Conservation (phyloP, 2,888 invertebrate species). For the Podabrus alpinus region DNA sequence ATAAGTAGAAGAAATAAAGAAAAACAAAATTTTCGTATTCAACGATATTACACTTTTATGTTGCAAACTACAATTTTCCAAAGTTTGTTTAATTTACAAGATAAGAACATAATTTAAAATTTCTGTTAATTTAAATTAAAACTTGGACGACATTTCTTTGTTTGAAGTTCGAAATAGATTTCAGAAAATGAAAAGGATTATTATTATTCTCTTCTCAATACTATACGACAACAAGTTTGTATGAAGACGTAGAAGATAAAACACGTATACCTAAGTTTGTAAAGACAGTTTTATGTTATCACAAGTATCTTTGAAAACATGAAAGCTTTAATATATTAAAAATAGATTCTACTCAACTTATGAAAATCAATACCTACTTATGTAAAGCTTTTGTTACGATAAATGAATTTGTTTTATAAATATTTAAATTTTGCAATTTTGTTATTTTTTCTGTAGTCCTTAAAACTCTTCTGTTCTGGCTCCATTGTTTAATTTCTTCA, state of each 20-base stretch:
- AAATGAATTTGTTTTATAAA: neutral
- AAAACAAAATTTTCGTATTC: neutral
- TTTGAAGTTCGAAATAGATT: neutral
- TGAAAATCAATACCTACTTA: neutral
- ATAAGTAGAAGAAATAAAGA: neutral
- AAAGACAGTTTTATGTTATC: neutral
- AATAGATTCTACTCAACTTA: neutral
- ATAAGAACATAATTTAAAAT: neutral
- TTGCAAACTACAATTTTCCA: neutral
- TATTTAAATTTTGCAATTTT: neutral
- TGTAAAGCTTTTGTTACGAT: neutral
- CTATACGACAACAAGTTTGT: neutral
- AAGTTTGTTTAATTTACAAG: neutral
- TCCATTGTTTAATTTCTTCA: too few relatives aligned
- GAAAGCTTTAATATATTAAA: neutral
- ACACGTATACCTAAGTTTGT: neutral
- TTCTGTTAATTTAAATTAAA: neutral
- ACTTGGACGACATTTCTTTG: neutral
- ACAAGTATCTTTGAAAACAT: neutral
- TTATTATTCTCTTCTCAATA: neutral
- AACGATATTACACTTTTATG: neutral
- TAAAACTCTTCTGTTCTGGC: too few relatives aligned
- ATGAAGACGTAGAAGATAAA: neutral
- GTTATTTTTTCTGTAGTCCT: too few relatives aligned
- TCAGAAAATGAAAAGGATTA: neutral